Percentiles rank a stretch among this genome's conserved stretches.
phyloP scores from a whole-genome alignment of 2,113 vertebrate genomes.

The Oreotragus oreotragus region DNA sequence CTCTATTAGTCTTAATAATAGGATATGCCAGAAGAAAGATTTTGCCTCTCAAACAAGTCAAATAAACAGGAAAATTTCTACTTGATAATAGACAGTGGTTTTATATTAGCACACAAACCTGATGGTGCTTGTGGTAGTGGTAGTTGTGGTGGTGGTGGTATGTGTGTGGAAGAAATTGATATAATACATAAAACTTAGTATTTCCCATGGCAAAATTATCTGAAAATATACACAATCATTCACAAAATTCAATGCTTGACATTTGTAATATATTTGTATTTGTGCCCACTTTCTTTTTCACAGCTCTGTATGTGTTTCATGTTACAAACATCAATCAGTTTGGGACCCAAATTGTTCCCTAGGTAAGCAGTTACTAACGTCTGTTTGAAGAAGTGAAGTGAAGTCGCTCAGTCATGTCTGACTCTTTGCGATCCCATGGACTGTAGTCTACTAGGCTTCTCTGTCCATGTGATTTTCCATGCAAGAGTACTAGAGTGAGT shows the following conservation, averaged over 20 bases:
- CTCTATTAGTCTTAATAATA: neutral
- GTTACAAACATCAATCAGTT: neutral
- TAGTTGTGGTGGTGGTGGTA: neutral
- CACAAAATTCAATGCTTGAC: neutral
- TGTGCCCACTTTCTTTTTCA: neutral
- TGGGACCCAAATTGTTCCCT: neutral
- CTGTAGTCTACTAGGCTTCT: too few relatives aligned
- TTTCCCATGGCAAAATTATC: neutral
- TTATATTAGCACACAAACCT: neutral
- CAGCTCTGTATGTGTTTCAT: neutral
- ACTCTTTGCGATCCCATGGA: too few relatives aligned
- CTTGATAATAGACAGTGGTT: neutral
- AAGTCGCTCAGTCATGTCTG: too few relatives aligned
- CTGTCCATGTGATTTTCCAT: too few relatives aligned
- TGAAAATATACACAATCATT: neutral
- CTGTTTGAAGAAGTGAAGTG: neutral
- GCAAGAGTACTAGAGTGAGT: too few relatives aligned
- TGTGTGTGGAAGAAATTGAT: neutral
- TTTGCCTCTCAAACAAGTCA: neutral
- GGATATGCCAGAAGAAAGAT: neutral
- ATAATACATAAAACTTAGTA: neutral
- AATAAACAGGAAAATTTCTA: neutral
- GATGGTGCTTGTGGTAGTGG: accelerated
- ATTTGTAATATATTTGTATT: neutral
- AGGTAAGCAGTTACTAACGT: neutral